Evolutionary conservation across 2,113 vertebrate genomes (phyloP).

Genomic region (Ammospiza caudacuta): DNA sequence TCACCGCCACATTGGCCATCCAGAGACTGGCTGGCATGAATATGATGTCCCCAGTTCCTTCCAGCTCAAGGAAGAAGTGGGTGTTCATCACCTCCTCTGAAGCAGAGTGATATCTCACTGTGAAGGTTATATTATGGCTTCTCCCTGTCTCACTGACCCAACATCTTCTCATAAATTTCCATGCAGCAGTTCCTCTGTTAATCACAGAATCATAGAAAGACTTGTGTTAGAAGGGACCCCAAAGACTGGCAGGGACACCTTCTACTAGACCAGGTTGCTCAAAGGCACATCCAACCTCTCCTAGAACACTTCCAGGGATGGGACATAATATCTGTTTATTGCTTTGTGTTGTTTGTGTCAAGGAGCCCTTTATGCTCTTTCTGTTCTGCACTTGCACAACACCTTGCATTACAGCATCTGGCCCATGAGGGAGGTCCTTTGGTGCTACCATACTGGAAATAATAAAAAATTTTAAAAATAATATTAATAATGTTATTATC

Average conservation of each 20-base stretch:
- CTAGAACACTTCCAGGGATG: background rate
- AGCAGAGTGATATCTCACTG: background rate
- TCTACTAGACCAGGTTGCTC: background rate
- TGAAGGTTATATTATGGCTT: background rate
- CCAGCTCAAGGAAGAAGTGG: background rate
- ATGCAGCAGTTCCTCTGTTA: background rate
- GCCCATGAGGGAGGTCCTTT: background rate
- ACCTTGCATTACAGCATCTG: background rate
- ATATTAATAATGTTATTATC: background rate
- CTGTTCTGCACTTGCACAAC: background rate
- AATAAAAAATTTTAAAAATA: background rate
- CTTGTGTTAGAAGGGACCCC: background rate
- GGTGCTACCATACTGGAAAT: background rate
- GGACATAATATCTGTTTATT: background rate
- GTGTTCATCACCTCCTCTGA: background rate
- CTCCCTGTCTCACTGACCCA: background rate
- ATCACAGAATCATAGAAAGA: background rate
- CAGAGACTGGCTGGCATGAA: background rate
- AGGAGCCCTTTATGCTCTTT: background rate
- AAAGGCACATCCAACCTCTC: background rate
- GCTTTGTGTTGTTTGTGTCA: background rate
- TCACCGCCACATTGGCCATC: background rate
- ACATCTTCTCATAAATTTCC: background rate
- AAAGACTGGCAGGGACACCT: background rate
- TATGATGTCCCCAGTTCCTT: background rate